Evolutionary conservation across 2,113 vertebrate genomes (phyloP).

Genomic region (Vimba vimba): DNA sequence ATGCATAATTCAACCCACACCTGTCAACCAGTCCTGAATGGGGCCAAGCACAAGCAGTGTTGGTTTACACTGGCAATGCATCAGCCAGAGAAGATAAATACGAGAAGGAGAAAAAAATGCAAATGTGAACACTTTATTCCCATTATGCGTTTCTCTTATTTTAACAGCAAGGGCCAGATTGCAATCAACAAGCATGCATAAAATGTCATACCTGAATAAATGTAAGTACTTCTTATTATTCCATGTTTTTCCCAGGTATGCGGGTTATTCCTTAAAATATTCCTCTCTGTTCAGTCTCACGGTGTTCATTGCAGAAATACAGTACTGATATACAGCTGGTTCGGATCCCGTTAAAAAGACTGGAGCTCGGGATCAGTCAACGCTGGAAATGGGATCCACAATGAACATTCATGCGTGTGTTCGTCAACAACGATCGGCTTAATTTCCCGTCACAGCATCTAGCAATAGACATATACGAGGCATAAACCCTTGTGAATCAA

Average conservation of each 20-base stretch:
- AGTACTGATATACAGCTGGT: conserved; percentile 57
- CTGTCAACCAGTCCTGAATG: conserved; percentile 66
- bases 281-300: conserved; percentile 65
- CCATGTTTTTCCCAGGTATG: conserved; percentile 65
- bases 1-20: conserved; percentile 58
- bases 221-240: conserved; percentile 62
- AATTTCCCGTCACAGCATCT: not conserved
- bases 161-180: not conserved
- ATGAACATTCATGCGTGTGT: not conserved
- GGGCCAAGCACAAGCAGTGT: conserved; percentile 66
- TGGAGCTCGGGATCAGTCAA: conserved; percentile 25
- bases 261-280: conserved; percentile 62
- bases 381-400: conserved; percentile 14
- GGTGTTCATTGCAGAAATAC: conserved; percentile 67
- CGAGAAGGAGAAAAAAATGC: not conserved
- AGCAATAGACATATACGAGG: rapidly evolving
- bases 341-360: conserved; percentile 66
- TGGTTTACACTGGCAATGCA: conserved; percentile 63
- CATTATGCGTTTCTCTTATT: not conserved
- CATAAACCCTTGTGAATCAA: not conserved
- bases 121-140: not conserved
- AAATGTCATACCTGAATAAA: conserved; percentile 23
- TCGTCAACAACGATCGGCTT: not conserved
- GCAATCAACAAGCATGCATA: not conserved
- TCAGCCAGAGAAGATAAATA: not conserved